phyloP scores from a whole-genome alignment of 1,140 invertebrate species.

The Prorops nasuta region DNA sequence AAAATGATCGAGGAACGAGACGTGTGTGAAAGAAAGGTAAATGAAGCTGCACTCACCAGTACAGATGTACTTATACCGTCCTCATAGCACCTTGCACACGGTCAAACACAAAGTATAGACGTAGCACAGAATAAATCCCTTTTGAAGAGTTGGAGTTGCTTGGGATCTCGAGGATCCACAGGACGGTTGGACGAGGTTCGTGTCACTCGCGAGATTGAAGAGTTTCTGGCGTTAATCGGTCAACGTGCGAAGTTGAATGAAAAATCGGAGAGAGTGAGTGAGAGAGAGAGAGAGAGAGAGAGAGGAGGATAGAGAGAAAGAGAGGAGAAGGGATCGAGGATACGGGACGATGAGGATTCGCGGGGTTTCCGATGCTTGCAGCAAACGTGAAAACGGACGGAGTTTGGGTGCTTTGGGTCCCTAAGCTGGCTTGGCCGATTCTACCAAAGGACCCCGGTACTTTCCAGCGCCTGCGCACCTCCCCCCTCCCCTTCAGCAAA shows the following conservation, averaged over 20 bases:
- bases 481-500: conserved; percentile 10
- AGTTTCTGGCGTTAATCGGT: too few relatives aligned
- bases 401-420: too few relatives aligned
- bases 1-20: too few relatives aligned
- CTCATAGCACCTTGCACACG: conserved; percentile 32
- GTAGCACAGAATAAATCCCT: too few relatives aligned
- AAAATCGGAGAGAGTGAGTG: not conserved
- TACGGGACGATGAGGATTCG: conserved; percentile 35
- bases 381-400: conserved; percentile 38
- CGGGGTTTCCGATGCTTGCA: conserved; percentile 36
- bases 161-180: too few relatives aligned
- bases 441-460: conserved; percentile 14
- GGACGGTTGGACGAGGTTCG: too few relatives aligned
- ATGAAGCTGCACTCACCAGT: conserved; percentile 37
- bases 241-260: not conserved
- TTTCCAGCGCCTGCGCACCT: conserved; percentile 29
- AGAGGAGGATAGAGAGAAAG: not conserved
- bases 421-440: conserved; percentile 16
- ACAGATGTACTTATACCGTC: conserved; percentile 27
- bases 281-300: not conserved
- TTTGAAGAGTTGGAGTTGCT: too few relatives aligned
- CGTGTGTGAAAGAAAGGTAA: too few relatives aligned
- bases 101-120: conserved; percentile 32
- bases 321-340: conserved; percentile 30
- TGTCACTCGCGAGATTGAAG: too few relatives aligned